Evolutionary conservation across 2,797 vertebrate species (phyloP).

Genomic region (Liparis tanakae): DNA sequence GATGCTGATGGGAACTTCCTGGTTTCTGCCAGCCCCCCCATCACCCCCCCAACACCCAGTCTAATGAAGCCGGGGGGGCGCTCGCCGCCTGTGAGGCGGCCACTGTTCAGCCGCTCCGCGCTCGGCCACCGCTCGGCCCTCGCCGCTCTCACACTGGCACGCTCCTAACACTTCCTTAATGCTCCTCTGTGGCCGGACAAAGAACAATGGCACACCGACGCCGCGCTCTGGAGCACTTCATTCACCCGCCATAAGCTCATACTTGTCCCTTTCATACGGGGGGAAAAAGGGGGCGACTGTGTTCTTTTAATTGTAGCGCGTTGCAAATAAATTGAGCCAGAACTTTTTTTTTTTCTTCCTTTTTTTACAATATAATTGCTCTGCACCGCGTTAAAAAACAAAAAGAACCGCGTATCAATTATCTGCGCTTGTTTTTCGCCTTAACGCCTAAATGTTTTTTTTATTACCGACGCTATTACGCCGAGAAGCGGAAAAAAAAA

Average conservation of each 20-base stretch:
- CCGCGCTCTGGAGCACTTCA: conserved; percentile 60
- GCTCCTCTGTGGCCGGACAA: conserved; percentile 77
- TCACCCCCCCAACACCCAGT: conserved; percentile 50
- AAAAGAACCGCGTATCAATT: background rate
- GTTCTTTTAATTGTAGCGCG: conserved; percentile 24
- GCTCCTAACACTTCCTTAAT: conserved; percentile 82
- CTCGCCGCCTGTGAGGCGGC: conserved; percentile 77
- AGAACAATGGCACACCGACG: conserved; percentile 76
- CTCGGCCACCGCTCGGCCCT: conserved; percentile 70
- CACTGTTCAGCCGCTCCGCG: conserved; percentile 78
- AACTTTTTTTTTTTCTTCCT: background rate
- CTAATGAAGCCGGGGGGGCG: conserved; percentile 74
- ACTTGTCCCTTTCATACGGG: conserved; percentile 56
- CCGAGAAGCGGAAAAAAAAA: conserved; percentile 28
- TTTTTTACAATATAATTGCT: conserved; percentile 22
- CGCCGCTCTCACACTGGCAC: conserved; percentile 78
- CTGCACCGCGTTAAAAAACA: background rate
- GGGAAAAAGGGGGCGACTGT: conserved; percentile 11
- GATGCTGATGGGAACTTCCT: conserved; percentile 76
- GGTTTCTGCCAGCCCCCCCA: conserved; percentile 66
- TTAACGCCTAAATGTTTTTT: conserved; percentile 19
- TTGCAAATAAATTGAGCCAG: conserved; percentile 24
- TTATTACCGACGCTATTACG: conserved; percentile 31
- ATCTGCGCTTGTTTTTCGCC: conserved; percentile 26
- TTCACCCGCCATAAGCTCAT: conserved; percentile 65